A percentile compares a stretch with the other conserved stretches of the same genome.
phyloP scores from a whole-genome alignment of 2,888 invertebrate genomes.

The Tridacna crocea region DNA sequence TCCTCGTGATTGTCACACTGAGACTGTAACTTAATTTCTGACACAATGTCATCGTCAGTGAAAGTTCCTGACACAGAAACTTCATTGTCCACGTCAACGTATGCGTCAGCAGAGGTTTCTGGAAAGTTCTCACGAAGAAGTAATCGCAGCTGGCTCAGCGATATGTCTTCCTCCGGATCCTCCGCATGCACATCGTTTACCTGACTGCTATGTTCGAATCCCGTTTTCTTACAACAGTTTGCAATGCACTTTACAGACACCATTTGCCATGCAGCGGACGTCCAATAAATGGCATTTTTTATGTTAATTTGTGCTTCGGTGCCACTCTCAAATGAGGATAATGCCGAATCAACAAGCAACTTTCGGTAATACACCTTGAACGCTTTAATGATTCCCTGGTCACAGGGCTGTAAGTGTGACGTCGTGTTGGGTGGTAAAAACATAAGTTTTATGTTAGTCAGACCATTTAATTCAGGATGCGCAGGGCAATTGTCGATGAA shows the following conservation, averaged over 20 bases:
- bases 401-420: constrained; percentile 25
- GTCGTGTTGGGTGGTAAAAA: constrained; percentile 36
- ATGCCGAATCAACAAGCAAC: neutral
- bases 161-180: neutral
- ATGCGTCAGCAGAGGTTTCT: too few species aligned
- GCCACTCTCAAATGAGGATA: neutral
- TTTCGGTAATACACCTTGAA: constrained; percentile 23
- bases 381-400: constrained; percentile 33
- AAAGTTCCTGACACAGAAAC: too few species aligned
- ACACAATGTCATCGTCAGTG: too few species aligned
- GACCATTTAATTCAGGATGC: constrained; percentile 18
- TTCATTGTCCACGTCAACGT: too few species aligned
- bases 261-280: constrained; percentile 4
- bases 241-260: neutral
- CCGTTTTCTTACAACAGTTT: neutral
- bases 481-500: constrained; percentile 29
- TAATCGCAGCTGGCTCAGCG: too few species aligned
- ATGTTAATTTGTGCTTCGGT: neutral
- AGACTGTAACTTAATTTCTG: too few species aligned
- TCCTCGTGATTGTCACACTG: too few species aligned
- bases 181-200: neutral
- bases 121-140: too few species aligned
- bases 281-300: neutral
- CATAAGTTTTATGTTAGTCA: constrained; percentile 26
- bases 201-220: constrained; percentile 1